Conservation (phyloP, 2,797 vertebrate genomes). For the Ciconia nigra region DNA sequence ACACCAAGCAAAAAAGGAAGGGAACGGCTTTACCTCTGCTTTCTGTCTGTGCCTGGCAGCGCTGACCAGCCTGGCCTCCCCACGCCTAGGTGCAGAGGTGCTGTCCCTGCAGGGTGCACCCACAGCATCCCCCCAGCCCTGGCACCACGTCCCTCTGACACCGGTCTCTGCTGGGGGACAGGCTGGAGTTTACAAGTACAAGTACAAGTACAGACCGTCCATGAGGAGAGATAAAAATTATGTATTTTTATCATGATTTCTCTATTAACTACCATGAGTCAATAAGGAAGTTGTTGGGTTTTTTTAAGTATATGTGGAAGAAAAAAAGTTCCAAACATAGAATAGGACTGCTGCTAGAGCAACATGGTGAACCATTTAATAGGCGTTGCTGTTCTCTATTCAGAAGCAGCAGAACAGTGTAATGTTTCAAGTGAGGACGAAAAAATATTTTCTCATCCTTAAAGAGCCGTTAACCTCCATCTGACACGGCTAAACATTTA, state of each 20-base stretch:
- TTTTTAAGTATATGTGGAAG: not conserved
- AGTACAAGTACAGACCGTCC: no score
- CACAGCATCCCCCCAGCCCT: not conserved
- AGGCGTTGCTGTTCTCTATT: not conserved
- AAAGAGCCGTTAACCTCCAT: not conserved
- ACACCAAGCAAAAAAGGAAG: not conserved
- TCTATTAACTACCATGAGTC: no score
- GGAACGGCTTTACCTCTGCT: not conserved
- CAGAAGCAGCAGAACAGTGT: not conserved
- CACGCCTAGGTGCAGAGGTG: fast-evolving
- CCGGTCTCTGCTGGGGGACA: not conserved
- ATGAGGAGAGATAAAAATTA: no score
- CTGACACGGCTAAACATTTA: not conserved
- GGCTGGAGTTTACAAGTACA: not conserved
- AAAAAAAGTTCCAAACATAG: not conserved
- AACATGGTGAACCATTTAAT: fast-evolving
- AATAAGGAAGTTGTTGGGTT: not conserved
- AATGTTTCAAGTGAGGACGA: not conserved
- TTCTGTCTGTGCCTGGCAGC: no score
- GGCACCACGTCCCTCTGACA: not conserved
- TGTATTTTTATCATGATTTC: fast-evolving
- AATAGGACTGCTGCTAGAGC: no score
- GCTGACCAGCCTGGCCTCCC: not conserved
- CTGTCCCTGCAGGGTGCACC: not conserved
- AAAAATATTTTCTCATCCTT: not conserved